Evolutionary conservation across 2,888 invertebrate genomes (phyloP), one percentile per base, ranked within the genome.

Genomic region (Campoplex capitator): DNA sequence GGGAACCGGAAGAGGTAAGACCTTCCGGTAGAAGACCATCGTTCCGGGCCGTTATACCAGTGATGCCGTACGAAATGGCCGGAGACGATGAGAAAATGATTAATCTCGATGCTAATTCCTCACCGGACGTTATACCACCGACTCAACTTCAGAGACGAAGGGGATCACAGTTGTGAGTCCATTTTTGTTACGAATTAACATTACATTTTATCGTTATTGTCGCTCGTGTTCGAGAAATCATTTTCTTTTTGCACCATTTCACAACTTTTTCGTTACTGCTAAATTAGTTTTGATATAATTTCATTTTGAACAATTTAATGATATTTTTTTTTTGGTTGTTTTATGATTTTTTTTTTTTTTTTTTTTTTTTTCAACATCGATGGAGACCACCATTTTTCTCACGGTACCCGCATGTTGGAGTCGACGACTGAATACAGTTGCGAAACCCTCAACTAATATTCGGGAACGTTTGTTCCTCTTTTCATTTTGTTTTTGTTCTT

Each of bases 151-250:
- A 96, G 89, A 95, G 97, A 88, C 96, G 98, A 91, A 96, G 98
- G 81, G 97, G 97, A 88, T 98, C 98, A 67, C 97, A 98, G 93
- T 95, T 98, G 98, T 98, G 95, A 97, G 97, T 96, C 85, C 76
- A 73, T 42, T 45, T 77, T 56, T 58, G 35, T 78, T 68, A 75
- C 51, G 51, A 51, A 18, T 73, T 38, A 32, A 54, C n/a, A 54
- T 28, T 32, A 51, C 13, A 45, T 13, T 51, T 73, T 56, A 32
- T 73, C 11, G 35, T 48, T 51, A 51, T n/a, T 18, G 18, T 51
- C 51, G 51, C 18, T 51, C 16, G 3, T 16, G 6, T 51, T 51
- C 0, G 16, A 3, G 18, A 4, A 16, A 18, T 4, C 4, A 51
- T 7, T 7, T 51, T 51, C 7, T 16, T n/a, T 18, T 4, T 51